A percentile compares a stretch with the other conserved stretches of the same genome.
Evolutionary conservation across 2,113 vertebrate genomes (phyloP).

Genomic region (Tachysurus fulvidraco): DNA sequence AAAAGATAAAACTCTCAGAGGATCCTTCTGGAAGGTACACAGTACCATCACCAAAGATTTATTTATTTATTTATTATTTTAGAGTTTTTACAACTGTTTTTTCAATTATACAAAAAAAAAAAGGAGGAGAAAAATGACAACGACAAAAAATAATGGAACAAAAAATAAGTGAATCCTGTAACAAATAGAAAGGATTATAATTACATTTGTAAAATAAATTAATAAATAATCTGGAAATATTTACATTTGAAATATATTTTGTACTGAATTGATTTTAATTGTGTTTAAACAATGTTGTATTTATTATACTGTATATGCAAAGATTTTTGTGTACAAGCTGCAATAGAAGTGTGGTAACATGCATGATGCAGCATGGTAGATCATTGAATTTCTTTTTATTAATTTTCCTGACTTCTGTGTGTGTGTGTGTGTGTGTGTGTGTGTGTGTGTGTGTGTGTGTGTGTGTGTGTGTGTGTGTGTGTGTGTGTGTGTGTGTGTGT

Average conservation of each 20-base stretch:
- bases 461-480: too few relatives aligned
- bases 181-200: not conserved
- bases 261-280: not conserved
- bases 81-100: not conserved
- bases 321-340: not conserved
- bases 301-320: not conserved
- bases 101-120: not conserved
- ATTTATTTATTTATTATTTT: not conserved
- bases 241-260: not conserved
- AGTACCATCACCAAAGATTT: not conserved
- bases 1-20: constrained; percentile 74
- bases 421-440: too few relatives aligned
- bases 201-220: not conserved
- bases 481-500: too few relatives aligned
- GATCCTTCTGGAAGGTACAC: constrained; percentile 58
- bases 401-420: too few relatives aligned
- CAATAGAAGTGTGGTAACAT: too few relatives aligned
- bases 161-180: not conserved
- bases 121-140: not conserved
- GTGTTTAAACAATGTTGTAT: not conserved
- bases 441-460: too few relatives aligned
- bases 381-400: too few relatives aligned
- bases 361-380: too few relatives aligned
- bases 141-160: not conserved
- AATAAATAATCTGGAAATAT: too few relatives aligned